These are phyloP conservation scores for Parnassius mnemosyne DNA, from an alignment of 2,888 invertebrate genomes.

Conservation along the genomic window DNA sequence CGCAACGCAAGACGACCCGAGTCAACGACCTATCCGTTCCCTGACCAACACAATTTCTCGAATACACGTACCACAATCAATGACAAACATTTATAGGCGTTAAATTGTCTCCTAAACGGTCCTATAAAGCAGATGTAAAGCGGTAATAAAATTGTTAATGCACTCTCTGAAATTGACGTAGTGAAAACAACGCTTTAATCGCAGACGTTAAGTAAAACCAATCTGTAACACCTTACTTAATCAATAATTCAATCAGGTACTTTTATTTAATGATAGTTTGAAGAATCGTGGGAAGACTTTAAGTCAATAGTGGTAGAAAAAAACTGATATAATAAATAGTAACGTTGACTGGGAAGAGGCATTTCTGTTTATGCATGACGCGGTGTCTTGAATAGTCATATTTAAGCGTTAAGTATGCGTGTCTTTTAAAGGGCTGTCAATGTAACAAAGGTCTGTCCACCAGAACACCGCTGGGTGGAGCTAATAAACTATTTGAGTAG, in stretches of 20 bases:
- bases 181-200: constrained; percentile 26
- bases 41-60: constrained; percentile 61
- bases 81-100: constrained; percentile 62
- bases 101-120: constrained; percentile 61
- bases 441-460: constrained; percentile 71
- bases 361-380: constrained; percentile 45
- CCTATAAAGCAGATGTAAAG: constrained; percentile 62
- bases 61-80: constrained; percentile 46
- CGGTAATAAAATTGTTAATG: constrained; percentile 59
- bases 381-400: constrained; percentile 63
- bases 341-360: constrained; percentile 21
- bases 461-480: constrained; percentile 76
- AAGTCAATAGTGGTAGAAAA: constrained; percentile 10
- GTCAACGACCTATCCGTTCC: constrained; percentile 63
- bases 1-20: constrained; percentile 55
- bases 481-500: constrained; percentile 79
- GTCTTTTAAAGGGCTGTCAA: constrained; percentile 71
- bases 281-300: background rate
- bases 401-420: constrained; percentile 72
- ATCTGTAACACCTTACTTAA: constrained; percentile 15
- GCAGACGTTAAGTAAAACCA: constrained; percentile 15
- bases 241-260: background rate
- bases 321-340: constrained; percentile 16
- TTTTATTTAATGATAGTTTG: background rate
- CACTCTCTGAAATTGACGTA: constrained; percentile 54